These are phyloP conservation scores for Ceratoteleas bidentatus DNA, from an alignment of 1,140 invertebrate genomes.

Conservation along the genomic window DNA sequence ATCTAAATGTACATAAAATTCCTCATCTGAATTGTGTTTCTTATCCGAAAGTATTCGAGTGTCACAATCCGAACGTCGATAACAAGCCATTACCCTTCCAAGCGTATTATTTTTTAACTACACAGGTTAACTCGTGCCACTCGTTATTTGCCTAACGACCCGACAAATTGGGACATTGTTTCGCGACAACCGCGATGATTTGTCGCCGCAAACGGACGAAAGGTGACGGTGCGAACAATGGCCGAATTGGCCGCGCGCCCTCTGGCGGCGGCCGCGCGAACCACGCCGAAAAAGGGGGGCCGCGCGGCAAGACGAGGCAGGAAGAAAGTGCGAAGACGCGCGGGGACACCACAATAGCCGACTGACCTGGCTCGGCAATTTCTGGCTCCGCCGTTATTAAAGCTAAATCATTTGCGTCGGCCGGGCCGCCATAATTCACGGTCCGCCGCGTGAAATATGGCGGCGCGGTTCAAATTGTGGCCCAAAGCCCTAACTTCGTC, in stretches of 20 bases:
- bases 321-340: no score
- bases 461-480: conserved; percentile 77
- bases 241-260: no score
- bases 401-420: conserved; percentile 80
- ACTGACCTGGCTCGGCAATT: conserved; percentile 72
- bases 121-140: conserved; percentile 21
- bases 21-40: no score
- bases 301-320: no score
- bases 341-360: conserved; percentile 65
- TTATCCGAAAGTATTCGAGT: no score
- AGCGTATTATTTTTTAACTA: conserved; percentile 51
- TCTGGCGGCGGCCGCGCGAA: no score
- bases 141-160: conserved; percentile 58
- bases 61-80: no score
- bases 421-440: conserved; percentile 77
- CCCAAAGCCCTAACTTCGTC: conserved; percentile 71
- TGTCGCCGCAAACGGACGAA: no score
- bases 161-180: conserved; percentile 47
- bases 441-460: conserved; percentile 75
- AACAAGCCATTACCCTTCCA: not conserved
- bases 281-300: no score
- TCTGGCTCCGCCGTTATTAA: conserved; percentile 76
- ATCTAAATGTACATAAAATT: no score
- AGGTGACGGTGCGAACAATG: no score
- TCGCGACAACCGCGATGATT: conserved; percentile 25